Percentiles rank a stretch among this genome's conserved stretches.
Evolutionary conservation across 2,797 vertebrate genomes (phyloP).

Genomic region (Gallinago nigripennis): DNA sequence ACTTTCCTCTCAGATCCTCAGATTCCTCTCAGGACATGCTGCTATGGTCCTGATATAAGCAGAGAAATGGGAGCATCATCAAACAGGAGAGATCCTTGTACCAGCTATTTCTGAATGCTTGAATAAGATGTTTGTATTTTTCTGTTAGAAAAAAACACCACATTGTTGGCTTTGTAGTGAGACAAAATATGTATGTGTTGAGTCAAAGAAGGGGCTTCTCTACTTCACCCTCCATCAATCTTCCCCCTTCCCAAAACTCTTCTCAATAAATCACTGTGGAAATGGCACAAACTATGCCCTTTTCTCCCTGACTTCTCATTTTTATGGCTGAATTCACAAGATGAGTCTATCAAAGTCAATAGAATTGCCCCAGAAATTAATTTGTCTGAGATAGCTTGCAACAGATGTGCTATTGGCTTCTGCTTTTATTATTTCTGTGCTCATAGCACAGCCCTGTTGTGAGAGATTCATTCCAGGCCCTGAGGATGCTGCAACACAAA

Average conservation of each 20-base stretch:
- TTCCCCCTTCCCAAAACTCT: background rate
- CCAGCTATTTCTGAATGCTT: background rate
- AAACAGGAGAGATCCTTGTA: background rate
- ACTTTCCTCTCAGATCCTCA: background rate
- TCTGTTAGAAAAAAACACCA: background rate
- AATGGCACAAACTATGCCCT: background rate
- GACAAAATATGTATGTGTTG: background rate
- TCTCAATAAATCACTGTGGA: background rate
- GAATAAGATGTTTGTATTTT: background rate
- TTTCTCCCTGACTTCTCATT: background rate
- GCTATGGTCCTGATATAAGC: background rate
- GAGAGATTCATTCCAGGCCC: background rate
- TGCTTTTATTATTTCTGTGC: background rate
- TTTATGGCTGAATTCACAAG: background rate
- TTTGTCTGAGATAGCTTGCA: background rate
- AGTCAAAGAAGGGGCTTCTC: background rate
- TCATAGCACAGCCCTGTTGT: rapidly evolving
- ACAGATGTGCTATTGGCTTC: background rate
- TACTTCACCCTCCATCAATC: background rate
- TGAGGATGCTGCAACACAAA: background rate
- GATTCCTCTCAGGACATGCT: background rate
- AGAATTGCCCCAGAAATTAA: slow-evolving; percentile 12
- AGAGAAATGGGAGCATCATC: background rate
- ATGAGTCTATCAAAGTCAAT: background rate
- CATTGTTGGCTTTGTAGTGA: background rate